phyloP scores from a whole-genome alignment of 2,113 vertebrate genomes.

The Microcebus jonahi region DNA sequence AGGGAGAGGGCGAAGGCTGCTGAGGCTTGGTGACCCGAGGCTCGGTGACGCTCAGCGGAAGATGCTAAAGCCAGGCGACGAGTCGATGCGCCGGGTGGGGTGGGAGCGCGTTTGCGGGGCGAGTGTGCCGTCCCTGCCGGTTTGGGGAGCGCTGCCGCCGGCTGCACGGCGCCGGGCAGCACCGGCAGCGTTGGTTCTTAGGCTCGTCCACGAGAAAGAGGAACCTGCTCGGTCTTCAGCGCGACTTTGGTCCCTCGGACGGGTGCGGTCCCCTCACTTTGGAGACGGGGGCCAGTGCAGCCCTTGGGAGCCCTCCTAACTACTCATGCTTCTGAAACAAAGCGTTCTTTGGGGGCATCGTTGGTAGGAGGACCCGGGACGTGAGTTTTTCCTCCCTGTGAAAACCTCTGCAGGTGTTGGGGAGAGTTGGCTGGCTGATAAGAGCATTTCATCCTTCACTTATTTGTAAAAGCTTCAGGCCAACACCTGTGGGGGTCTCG shows the following conservation, averaged over 20 bases:
- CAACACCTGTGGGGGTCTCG: not conserved
- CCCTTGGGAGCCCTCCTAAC: not conserved
- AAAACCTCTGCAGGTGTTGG: not conserved
- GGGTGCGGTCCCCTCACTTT: slow-evolving; percentile 44
- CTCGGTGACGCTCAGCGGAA: not conserved
- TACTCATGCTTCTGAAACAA: not conserved
- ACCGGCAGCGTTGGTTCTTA: not conserved
- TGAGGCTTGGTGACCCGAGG: not conserved
- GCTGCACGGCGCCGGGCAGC: not conserved
- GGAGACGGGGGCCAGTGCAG: not conserved
- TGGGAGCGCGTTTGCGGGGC: not conserved
- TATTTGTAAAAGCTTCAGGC: not conserved
- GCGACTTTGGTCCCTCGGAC: not conserved
- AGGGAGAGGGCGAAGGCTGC: not conserved
- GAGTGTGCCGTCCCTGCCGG: not conserved
- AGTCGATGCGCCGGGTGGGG: not conserved
- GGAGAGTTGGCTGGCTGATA: not conserved
- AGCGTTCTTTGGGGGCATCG: not conserved
- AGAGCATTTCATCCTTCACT: not conserved
- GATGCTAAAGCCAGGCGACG: not conserved
- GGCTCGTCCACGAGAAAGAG: not conserved
- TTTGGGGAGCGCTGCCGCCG: not conserved
- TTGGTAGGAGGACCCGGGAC: not conserved
- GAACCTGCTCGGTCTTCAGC: not conserved
- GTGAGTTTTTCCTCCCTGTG: not conserved